Evolutionary conservation across 2,797 vertebrate species (phyloP).

Genomic region (Jordanella pulchra): DNA sequence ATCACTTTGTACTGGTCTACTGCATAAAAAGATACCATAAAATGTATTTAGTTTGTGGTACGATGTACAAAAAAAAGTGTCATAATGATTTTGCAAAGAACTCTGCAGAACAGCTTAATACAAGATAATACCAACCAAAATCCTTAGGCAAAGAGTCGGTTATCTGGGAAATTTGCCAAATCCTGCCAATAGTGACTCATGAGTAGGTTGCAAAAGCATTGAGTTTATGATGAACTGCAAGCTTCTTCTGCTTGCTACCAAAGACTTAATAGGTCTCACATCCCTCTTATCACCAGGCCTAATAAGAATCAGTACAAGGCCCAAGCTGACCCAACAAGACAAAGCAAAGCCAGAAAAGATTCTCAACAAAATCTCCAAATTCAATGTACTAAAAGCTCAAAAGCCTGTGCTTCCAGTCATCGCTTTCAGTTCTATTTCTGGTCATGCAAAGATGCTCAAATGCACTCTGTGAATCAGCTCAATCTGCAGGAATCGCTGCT

Average conservation of each 20-base stretch:
- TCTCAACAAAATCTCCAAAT: slow-evolving; percentile 37
- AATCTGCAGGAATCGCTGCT: slow-evolving; percentile 5
- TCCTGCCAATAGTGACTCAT: slow-evolving; percentile 20
- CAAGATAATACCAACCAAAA: background rate
- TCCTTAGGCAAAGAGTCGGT: slow-evolving; percentile 1
- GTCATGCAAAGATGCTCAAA: slow-evolving; percentile 9
- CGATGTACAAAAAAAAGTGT: background rate
- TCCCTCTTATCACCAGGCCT: slow-evolving; percentile 60
- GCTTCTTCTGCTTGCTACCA: slow-evolving; percentile 28
- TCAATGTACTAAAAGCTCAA: slow-evolving; percentile 31
- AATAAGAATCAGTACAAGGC: slow-evolving; percentile 59
- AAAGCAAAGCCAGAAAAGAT: slow-evolving; percentile 26
- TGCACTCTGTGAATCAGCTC: slow-evolving; percentile 10
- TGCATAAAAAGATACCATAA: background rate
- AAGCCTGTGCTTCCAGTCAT: slow-evolving; percentile 41
- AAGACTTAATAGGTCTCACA: slow-evolving; percentile 61
- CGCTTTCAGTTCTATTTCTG: slow-evolving; percentile 43
- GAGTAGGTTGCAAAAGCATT: slow-evolving; percentile 34
- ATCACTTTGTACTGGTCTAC: background rate
- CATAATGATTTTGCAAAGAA: background rate
- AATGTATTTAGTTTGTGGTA: background rate
- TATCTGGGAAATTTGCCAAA: slow-evolving; percentile 28
- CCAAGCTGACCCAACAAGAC: slow-evolving; percentile 35
- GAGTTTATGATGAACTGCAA: slow-evolving; percentile 30
- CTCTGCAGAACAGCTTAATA: background rate